phyloP scores from a whole-genome alignment of 2,797 vertebrate species.

The Hypotaenidia okinawae region DNA sequence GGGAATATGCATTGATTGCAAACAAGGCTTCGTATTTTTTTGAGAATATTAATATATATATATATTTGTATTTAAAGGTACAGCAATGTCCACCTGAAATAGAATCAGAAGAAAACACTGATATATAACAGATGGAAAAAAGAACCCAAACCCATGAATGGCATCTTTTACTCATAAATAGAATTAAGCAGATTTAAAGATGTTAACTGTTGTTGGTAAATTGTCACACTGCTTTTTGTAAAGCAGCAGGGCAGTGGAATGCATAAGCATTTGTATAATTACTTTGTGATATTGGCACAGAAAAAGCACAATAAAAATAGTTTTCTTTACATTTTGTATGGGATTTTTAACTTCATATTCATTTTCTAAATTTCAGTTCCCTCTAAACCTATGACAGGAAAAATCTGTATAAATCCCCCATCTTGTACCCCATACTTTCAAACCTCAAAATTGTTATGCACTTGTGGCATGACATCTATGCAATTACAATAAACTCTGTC shows the following conservation, averaged over 20 bases:
- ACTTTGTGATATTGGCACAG: constrained; percentile 10
- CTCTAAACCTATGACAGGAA: background rate
- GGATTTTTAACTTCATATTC: constrained; percentile 29
- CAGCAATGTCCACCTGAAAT: constrained; percentile 30
- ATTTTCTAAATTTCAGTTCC: constrained; percentile 19
- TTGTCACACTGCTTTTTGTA: constrained; percentile 12
- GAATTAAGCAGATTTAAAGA: background rate
- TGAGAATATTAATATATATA: constrained; percentile 57
- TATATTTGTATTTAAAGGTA: constrained; percentile 67
- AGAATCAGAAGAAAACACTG: background rate
- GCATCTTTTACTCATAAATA: background rate
- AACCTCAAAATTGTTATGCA: background rate
- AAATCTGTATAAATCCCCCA: background rate
- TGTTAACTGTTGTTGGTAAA: background rate
- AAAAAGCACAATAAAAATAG: constrained; percentile 35
- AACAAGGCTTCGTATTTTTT: constrained; percentile 65
- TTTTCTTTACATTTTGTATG: constrained; percentile 15
- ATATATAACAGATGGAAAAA: background rate
- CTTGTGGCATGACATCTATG: background rate
- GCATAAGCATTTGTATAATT: constrained; percentile 29
- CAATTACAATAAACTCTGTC: background rate
- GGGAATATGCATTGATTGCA: constrained; percentile 74
- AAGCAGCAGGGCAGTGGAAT: constrained; percentile 30
- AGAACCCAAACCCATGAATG: background rate
- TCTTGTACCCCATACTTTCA: background rate